phyloP scores from a whole-genome alignment of 2,888 invertebrate genomes.

The Amphipoea oculea region DNA sequence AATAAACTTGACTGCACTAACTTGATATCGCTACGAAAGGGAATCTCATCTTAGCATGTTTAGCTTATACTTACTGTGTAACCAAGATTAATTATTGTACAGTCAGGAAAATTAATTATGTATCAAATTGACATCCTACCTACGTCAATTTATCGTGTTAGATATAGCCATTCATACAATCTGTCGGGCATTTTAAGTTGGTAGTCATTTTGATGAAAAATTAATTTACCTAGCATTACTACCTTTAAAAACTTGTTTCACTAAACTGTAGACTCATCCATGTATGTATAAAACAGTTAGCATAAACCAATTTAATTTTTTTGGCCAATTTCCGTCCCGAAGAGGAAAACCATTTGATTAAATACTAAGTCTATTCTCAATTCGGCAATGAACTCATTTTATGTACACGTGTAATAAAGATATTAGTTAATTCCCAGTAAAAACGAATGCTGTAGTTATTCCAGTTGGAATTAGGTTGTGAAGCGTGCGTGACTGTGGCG shows the following conservation, averaged over 20 bases:
- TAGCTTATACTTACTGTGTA: not conserved
- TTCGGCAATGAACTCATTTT: slow-evolving; percentile 3
- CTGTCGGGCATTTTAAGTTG: not conserved
- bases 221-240: not conserved
- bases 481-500: slow-evolving; percentile 53
- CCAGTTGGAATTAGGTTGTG: slow-evolving; percentile 56
- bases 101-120: not conserved
- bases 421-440: slow-evolving; percentile 49
- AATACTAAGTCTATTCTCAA: not conserved
- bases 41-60: no score
- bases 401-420: slow-evolving; percentile 43
- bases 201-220: not conserved
- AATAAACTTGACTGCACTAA: not conserved
- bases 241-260: not conserved
- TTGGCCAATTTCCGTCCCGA: not conserved
- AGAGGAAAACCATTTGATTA: not conserved
- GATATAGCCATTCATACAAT: not conserved
- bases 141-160: no score
- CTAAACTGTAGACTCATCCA: not conserved
- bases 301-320: not conserved
- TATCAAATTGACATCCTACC: not conserved
- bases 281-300: not conserved
- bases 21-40: no score
- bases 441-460: slow-evolving; percentile 40
- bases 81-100: not conserved